phyloP scores from a whole-genome alignment of 2,888 invertebrate species.

The Caenorhabditis zanzibari region DNA sequence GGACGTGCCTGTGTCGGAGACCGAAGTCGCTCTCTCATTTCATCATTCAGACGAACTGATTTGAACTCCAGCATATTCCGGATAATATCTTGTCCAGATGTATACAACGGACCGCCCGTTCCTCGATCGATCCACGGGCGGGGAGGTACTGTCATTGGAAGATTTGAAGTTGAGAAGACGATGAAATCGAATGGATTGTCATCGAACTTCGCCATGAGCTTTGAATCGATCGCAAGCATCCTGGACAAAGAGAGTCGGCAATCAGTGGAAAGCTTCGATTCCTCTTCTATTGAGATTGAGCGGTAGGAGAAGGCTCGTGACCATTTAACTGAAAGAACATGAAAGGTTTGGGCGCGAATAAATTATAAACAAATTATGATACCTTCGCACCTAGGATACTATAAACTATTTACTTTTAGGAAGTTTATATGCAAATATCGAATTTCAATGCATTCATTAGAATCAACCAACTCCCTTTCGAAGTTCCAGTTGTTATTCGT shows the following conservation, averaged over 20 bases:
- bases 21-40: constrained; percentile 66
- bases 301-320: constrained; percentile 72
- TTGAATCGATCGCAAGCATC: constrained; percentile 74
- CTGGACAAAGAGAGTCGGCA: constrained; percentile 67
- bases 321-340: constrained; percentile 43
- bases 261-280: constrained; percentile 69
- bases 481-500: not conserved
- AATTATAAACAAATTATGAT: too few relatives aligned
- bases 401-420: too few relatives aligned
- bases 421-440: too few relatives aligned
- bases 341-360: too few relatives aligned
- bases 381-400: too few relatives aligned
- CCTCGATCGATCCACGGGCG: constrained; percentile 81
- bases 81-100: constrained; percentile 62
- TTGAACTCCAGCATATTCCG: constrained; percentile 75
- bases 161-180: constrained; percentile 73
- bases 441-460: too few relatives aligned
- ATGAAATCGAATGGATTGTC: constrained; percentile 77
- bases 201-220: constrained; percentile 65
- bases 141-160: constrained; percentile 82
- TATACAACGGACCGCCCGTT: constrained; percentile 78
- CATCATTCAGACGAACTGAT: constrained; percentile 72
- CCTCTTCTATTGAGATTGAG: constrained; percentile 76
- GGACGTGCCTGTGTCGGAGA: constrained; percentile 88
- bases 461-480: not conserved